A percentile compares a stretch with the other conserved stretches of the same genome.
Conservation (phyloP, 2,797 vertebrate species). For the Tachyglossus aculeatus region DNA sequence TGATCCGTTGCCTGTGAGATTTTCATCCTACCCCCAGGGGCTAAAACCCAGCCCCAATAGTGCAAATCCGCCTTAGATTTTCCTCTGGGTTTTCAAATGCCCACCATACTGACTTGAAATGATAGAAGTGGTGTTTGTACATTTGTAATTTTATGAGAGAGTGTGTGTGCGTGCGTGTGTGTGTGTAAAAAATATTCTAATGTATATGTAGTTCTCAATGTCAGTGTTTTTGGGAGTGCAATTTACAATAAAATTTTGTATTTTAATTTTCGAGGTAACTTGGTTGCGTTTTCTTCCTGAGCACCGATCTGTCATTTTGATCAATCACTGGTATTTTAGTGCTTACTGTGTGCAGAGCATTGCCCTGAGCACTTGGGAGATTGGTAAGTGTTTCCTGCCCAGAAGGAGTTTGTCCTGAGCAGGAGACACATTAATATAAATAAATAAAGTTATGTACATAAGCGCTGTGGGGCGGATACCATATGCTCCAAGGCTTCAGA, state of each 20-base stretch:
- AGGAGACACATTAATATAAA: too few species aligned
- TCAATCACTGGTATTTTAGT: too few species aligned
- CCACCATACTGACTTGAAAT: accelerated
- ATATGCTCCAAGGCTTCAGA: too few species aligned
- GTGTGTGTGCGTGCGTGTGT: conserved; percentile 26
- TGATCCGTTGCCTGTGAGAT: too few species aligned
- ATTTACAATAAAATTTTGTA: conserved; percentile 5
- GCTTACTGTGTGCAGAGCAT: too few species aligned
- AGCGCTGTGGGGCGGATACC: too few species aligned
- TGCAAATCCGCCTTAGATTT: conserved; percentile 24
- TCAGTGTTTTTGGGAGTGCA: conserved; percentile 16
- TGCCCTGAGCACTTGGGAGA: too few species aligned
- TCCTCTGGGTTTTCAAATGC: background rate
- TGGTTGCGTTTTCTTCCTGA: background rate
- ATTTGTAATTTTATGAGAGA: conserved; percentile 64
- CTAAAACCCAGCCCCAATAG: background rate
- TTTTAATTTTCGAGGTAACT: background rate
- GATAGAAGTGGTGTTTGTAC: conserved; percentile 55
- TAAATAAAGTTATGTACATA: too few species aligned
- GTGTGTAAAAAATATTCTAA: conserved; percentile 66
- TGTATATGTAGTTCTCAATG: conserved; percentile 67
- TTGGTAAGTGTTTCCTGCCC: too few species aligned
- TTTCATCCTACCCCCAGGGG: too few species aligned
- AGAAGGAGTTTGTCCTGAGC: too few species aligned
- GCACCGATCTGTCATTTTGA: background rate